phyloP scores from a whole-genome alignment of 2,888 invertebrate genomes.

The Kryphioiulus occultus region DNA sequence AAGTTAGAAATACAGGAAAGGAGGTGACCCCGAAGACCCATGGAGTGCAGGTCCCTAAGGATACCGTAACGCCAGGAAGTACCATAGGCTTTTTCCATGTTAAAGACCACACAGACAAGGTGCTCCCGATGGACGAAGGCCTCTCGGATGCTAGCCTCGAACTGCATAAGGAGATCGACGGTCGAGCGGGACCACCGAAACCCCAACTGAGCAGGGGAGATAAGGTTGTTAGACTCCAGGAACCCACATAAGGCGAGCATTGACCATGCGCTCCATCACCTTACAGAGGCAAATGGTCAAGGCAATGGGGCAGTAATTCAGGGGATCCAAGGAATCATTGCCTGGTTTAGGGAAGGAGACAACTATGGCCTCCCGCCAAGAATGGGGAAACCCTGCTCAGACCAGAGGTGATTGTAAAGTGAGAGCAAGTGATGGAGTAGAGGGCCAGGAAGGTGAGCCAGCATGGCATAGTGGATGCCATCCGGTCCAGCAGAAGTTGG shows the following conservation, averaged over 20 bases:
- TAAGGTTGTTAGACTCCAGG: constrained; percentile 54
- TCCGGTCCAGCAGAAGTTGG: neutral
- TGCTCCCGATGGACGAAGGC: neutral
- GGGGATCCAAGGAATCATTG: neutral
- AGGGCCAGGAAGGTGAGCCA: neutral
- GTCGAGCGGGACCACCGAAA: neutral
- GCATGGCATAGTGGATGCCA: neutral
- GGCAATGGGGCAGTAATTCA: constrained; percentile 56
- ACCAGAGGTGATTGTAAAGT: neutral
- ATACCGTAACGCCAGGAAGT: constrained; percentile 49
- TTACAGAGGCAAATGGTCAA: constrained; percentile 58
- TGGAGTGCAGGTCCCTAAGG: neutral
- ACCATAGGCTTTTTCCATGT: constrained; percentile 46
- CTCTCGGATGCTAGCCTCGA: neutral
- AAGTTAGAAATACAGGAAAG: neutral
- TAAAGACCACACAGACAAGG: neutral
- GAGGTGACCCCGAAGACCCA: too few species aligned
- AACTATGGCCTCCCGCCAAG: neutral
- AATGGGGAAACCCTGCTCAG: neutral
- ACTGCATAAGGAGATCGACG: neutral
- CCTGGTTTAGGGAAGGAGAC: neutral
- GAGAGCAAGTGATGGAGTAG: neutral
- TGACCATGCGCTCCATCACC: constrained; percentile 57
- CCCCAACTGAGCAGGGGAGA: constrained; percentile 53
- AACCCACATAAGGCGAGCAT: constrained; percentile 56